phyloP scores from a whole-genome alignment of 2,113 vertebrate species.

The Bubo scandiacus region DNA sequence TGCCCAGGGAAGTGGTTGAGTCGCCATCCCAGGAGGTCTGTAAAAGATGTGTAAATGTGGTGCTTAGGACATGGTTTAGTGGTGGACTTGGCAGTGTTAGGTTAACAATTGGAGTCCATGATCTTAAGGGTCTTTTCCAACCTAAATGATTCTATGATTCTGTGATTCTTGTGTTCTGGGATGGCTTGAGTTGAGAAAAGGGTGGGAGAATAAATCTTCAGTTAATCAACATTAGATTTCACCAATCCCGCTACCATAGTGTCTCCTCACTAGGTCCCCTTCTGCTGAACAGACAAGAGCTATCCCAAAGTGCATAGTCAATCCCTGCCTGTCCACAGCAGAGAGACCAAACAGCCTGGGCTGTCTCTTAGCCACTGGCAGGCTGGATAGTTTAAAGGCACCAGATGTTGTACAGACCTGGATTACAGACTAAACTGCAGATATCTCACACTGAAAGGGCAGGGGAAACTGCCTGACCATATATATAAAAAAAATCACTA shows the following conservation, averaged over 20 bases:
- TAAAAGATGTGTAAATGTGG: accelerated
- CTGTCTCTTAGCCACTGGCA: not conserved
- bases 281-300: not conserved
- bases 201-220: not conserved
- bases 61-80: not conserved
- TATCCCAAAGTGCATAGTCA: not conserved
- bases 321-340: not conserved
- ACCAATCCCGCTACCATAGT: not conserved
- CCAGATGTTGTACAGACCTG: slow-evolving; percentile 2
- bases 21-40: not conserved
- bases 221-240: not conserved
- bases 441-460: not conserved
- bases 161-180: not conserved
- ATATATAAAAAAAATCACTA: not conserved
- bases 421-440: not conserved
- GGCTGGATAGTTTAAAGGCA: not conserved
- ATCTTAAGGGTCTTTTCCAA: not conserved
- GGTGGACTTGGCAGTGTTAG: not conserved
- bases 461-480: not conserved
- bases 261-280: not conserved
- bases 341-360: not conserved
- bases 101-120: not conserved
- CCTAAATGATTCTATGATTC: not conserved
- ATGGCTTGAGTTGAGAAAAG: not conserved
- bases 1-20: not conserved